Conservation (phyloP, 2,797 vertebrate species). For the Philypnodon macrostomus region DNA sequence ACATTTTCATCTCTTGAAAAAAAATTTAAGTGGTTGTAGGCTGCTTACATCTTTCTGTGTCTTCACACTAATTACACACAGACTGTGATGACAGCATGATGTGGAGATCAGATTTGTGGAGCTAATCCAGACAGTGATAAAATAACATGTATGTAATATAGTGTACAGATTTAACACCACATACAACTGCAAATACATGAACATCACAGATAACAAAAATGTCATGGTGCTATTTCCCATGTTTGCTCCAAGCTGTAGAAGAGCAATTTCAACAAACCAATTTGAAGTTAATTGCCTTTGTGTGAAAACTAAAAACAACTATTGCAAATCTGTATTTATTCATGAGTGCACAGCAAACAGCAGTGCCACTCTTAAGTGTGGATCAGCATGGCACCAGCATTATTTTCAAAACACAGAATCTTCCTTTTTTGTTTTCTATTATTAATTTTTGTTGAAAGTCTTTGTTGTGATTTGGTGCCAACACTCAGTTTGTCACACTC, state of each 20-base stretch:
- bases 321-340: conserved; percentile 53
- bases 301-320: conserved; percentile 37
- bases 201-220: conserved; percentile 39
- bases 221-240: conserved; percentile 45
- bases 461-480: conserved; percentile 43
- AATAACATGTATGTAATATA: neutral
- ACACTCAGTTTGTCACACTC: conserved; percentile 47
- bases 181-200: conserved; percentile 46
- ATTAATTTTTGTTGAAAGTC: conserved; percentile 36
- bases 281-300: conserved; percentile 71
- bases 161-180: conserved; percentile 19
- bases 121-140: too few relatives aligned
- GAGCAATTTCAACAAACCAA: conserved; percentile 68
- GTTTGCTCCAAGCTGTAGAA: conserved; percentile 43
- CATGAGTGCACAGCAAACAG: conserved; percentile 46
- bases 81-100: too few relatives aligned
- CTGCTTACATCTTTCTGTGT: too few relatives aligned
- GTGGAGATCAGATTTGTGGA: too few relatives aligned
- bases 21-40: too few relatives aligned
- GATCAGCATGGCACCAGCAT: conserved; percentile 30
- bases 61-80: too few relatives aligned
- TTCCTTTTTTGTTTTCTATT: conserved; percentile 19
- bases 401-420: conserved; percentile 21
- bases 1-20: too few relatives aligned
- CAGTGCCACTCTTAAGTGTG: conserved; percentile 30